Conservation (phyloP, 2,113 vertebrate genomes). For the Eulemur rufifrons region DNA sequence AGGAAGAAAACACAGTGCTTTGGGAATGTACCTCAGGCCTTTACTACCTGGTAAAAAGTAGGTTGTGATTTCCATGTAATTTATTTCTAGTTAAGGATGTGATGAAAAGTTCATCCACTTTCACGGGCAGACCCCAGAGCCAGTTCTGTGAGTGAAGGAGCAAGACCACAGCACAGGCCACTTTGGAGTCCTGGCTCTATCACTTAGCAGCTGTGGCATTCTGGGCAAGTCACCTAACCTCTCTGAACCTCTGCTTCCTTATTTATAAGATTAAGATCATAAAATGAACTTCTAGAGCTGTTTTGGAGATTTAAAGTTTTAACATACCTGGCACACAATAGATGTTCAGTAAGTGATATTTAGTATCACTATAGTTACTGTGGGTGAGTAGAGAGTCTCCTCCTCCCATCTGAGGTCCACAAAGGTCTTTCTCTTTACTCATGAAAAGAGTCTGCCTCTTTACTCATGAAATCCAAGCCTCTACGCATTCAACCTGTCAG, state of each 20-base stretch:
- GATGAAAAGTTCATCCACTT: not conserved
- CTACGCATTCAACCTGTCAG: not conserved
- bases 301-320: not conserved
- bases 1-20: conserved; percentile 8
- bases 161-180: not conserved
- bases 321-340: not conserved
- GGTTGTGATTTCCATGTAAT: not conserved
- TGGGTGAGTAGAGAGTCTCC: not conserved
- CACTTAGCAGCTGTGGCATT: not conserved
- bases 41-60: conserved; percentile 52
- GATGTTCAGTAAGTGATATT: not conserved
- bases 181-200: not conserved
- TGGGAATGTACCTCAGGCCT: conserved; percentile 50
- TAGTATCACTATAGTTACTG: not conserved
- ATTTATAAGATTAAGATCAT: not conserved
- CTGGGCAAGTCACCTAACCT: not conserved
- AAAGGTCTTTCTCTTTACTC: not conserved
- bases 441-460: not conserved
- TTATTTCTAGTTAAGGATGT: not conserved
- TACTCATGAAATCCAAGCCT: not conserved
- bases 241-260: not conserved
- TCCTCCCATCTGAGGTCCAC: not conserved
- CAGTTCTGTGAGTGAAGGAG: not conserved
- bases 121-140: not conserved
- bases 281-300: not conserved